Evolutionary conservation across 2,113 vertebrate genomes (phyloP), one percentile per base, ranked within the genome.

Genomic region (Syrrhaptes paradoxus): DNA sequence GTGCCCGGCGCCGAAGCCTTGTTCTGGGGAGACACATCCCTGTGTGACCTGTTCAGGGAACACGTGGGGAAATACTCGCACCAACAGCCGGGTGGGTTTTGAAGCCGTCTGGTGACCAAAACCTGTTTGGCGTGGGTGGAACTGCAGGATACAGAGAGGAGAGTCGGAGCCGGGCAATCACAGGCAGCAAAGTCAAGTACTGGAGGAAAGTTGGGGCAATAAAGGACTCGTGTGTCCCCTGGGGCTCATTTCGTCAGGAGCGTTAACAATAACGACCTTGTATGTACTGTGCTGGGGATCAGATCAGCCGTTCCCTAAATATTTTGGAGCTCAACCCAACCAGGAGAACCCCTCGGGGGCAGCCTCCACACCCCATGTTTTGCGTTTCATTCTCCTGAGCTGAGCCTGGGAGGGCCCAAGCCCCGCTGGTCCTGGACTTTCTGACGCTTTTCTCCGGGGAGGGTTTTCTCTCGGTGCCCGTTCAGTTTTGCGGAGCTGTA

Each of bases 11-110:
- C 31, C 21, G 29, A 36, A 4, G 34, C 49, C 36, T 21, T 54
- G 6, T 10, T 14, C 32, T 8, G 17, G 18, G 13, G 41, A 26
- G 72, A 34, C 4, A 1, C 6, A 3, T 26, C 65, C 45, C 19
- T 7, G 20, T 9, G 2, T 2, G 34, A 36, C 71, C 49, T 21
- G 4, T 1, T 20, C 2, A 8, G 22, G 62, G 48, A 49, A 13
- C 3, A 17, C 11, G 1, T 5, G 17, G 36, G 57, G 9, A 13
- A 21, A 19, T 0, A 15, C 18, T 17, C 31, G 80, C 21, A 1
- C 66, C 41, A 6, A 8, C 12, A 12, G 26, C 57, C n/a, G 2
- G 28, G 28, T 17, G 58, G 17, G 26, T 3, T 2, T 18, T 2
- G 87, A 46, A 46, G n/a, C 4, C 36, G 1, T 4, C 22, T 4